phyloP scores from a whole-genome alignment of 2,888 invertebrate genomes.

The Synanthedon andrenaeformis region DNA sequence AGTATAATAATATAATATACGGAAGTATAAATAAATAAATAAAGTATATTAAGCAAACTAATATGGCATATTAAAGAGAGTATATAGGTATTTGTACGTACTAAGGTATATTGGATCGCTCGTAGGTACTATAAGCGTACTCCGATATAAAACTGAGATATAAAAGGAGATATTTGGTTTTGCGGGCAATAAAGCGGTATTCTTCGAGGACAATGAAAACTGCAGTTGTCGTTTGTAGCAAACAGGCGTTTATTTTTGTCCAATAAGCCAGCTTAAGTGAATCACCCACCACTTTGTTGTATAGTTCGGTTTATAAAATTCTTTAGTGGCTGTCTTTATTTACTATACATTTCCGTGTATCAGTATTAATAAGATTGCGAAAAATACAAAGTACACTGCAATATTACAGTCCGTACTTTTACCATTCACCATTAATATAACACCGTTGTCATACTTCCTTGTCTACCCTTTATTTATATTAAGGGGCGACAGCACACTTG shows the following conservation, averaged over 20 bases:
- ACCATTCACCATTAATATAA: no score
- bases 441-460: no score
- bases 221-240: slow-evolving; percentile 29
- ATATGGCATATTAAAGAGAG: no score
- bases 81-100: no score
- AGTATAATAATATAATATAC: no score
- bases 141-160: slow-evolving; percentile 52
- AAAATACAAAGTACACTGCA: no score
- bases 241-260: slow-evolving; percentile 10
- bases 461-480: no score
- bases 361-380: no score
- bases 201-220: slow-evolving; percentile 53
- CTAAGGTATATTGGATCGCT: not conserved
- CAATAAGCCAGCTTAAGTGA: slow-evolving; percentile 9
- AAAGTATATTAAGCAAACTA: no score
- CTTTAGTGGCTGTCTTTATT: slow-evolving; percentile 4
- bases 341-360: slow-evolving; percentile 7
- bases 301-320: not conserved
- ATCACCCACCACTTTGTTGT: not conserved
- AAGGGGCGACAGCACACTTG: no score
- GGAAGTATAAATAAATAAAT: no score
- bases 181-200: slow-evolving; percentile 54
- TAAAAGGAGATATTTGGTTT: slow-evolving; percentile 60
- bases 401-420: no score
- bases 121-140: slow-evolving; percentile 31